These are phyloP conservation scores for Nothocercus nigrocapillus DNA, from an alignment of 2,113 vertebrate species.

Conservation along the genomic window DNA sequence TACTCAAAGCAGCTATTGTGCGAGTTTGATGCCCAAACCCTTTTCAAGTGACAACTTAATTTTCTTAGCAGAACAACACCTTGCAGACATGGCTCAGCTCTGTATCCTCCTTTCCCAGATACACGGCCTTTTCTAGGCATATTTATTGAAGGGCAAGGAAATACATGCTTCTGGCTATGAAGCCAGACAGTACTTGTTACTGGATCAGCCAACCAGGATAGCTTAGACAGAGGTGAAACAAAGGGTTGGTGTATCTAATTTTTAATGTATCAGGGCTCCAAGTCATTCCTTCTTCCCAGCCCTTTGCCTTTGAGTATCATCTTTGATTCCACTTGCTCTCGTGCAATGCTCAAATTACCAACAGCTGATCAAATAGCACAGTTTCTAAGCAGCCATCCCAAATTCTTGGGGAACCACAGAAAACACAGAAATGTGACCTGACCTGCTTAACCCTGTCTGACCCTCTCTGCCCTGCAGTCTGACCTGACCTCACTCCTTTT, in stretches of 20 bases:
- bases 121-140: not conserved
- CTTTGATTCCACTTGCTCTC: constrained; percentile 72
- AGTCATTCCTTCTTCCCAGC: constrained; percentile 31
- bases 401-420: constrained; percentile 52
- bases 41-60: constrained; percentile 35
- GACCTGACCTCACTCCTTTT: constrained; percentile 51
- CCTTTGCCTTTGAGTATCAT: constrained; percentile 67
- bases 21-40: not conserved
- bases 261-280: not conserved
- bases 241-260: not conserved
- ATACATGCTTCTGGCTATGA: not conserved
- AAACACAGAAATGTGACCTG: constrained; percentile 68
- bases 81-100: not conserved
- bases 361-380: constrained; percentile 80
- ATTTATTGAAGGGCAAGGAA: not conserved
- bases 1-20: constrained; percentile 29
- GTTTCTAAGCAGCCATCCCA: constrained; percentile 62
- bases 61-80: not conserved
- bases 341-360: constrained; percentile 77
- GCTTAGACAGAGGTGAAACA: constrained; percentile 3
- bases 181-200: not conserved
- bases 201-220: not conserved
- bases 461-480: constrained; percentile 35
- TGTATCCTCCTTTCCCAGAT: not conserved
- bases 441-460: constrained; percentile 70